Base-by-base conservation (phyloP, 2,113 vertebrate genomes). In the Tragelaphus scriptus region DNA sequence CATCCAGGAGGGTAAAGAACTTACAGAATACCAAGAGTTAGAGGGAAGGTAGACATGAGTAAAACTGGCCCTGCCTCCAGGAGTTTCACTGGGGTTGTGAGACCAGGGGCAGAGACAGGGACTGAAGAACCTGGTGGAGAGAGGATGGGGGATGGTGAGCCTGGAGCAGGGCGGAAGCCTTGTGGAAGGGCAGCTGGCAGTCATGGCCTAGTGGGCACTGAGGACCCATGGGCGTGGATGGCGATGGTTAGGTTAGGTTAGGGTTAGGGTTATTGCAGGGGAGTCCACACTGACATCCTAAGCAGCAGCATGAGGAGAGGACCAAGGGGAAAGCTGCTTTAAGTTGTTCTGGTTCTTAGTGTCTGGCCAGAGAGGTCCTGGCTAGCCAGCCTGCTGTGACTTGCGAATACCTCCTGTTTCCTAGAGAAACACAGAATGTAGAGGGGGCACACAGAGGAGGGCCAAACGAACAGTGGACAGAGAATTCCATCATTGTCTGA, bases 391-490 rank as follows among this genome's bases (percentile, higher is more conserved):
- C 28, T 30, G 36, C 77, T 16, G 44, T 32, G 28, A 28, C 51
- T 63, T 68, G 36, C 82, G 86, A 51, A 44, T 44, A 28, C 47
- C 26, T 28, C n/a, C 71, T 11, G 3, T 44, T 28, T 55, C 26
- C 81, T 75, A 6, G 53, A 79, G 86, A 91, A 36, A 80, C 21
- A 36, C 9, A 13, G 32, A 40, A 2, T 30, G 28, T 6, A 36
- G 40, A 47, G 23, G 8, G 7, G 0, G 2, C 58, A 68, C 26
- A 11, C 30, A 82, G 59, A 77, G 88, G 32, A 71, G 17, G 79
- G 16, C 13, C 0, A 0, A 19, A 84, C 49, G 44, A 7, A 6
- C 65, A 23, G 12, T 1, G 6, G 77, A 9, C 40, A 63, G n/a
- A 49, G 21, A 90, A 91, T 90, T 44, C 68, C 15, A 28, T 58